Evolutionary conservation across 1,140 invertebrate genomes (phyloP).

Genomic region (Frieseomelitta varia): DNA sequence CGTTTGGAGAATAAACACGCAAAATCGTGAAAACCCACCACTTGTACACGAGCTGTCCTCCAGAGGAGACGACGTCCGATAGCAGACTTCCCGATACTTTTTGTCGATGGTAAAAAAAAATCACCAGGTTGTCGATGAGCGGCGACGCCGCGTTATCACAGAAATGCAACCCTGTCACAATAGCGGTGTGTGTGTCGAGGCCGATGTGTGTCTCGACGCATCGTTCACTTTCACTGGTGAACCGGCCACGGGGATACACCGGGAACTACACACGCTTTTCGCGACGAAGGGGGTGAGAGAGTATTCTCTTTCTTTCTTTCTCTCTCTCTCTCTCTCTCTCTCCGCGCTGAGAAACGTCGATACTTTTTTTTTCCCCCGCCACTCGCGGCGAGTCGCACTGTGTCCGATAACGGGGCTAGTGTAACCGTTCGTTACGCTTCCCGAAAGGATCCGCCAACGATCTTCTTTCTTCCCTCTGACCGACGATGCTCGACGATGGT

Average conservation of each 20-base stretch:
- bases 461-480: not conserved
- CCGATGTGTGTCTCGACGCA: conserved; percentile 44
- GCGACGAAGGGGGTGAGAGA: conserved; percentile 21
- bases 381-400: conserved; percentile 22
- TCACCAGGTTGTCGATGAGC: not conserved
- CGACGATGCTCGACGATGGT: conserved; percentile 15
- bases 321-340: not conserved
- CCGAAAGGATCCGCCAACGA: not conserved
- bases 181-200: conserved; percentile 19
- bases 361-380: conserved; percentile 56
- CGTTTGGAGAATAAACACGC: not conserved
- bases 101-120: not conserved
- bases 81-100: conserved; percentile 5
- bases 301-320: too few species aligned
- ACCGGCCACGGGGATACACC: conserved; percentile 13
- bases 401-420: conserved; percentile 28
- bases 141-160: conserved; percentile 35
- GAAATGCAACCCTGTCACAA: conserved; percentile 46
- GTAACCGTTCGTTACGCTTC: not conserved
- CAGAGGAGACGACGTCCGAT: not conserved
- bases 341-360: conserved; percentile 62
- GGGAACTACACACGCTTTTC: conserved; percentile 46
- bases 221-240: conserved; percentile 73
- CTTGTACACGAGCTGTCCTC: not conserved
- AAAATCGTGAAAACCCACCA: conserved; percentile 29